Evolutionary conservation across 2,113 vertebrate genomes (phyloP), one percentile per base, ranked within the genome.

Genomic region (Puntigrus tetrazona): DNA sequence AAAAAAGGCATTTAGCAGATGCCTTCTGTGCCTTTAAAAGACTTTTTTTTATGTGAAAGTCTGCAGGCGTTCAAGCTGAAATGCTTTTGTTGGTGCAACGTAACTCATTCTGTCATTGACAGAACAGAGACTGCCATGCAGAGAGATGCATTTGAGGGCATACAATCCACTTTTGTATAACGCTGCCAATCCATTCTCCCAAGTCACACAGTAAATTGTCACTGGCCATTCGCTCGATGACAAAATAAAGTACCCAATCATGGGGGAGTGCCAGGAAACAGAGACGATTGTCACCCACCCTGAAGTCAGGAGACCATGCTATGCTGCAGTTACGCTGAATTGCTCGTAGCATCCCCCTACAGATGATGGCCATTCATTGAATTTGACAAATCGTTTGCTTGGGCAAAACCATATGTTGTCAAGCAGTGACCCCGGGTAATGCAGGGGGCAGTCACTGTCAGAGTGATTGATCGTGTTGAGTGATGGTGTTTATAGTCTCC

Each of bases 351-450:
- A 9, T 59, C 75, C 63, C 61, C 65, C 74, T 78, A 69, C 75
- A 78, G 67, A 84, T 69, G 63, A 76, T 70, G 14, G n/a, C 45
- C 74, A 41, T 84, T 84, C 43, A 78, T 70, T 84, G 75, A 31
- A 70, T 69, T 78, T 84, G 83, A 84, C 83, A 84, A 84, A 84
- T 70, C 16, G 29, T 78, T 78, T 52, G 45, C 76, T 84, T 65
- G 45, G 75, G 83, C 61, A 84, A 78, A 84, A 78, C 63, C 47
- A 27, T 52, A 41, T 70, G 74, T 78, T 69, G 83, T 78, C 63
- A 78, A 78, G 74, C 61, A 55, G 45, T 78, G 63, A 84, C 74
- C 75, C 16, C n/a, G 47, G 74, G 61, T 29, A 10, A 67, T 9
- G 18, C 34, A 59, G n/a, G 81, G 47, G 22, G n/a, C 63, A 57